Evolutionary conservation across 2,888 invertebrate species (phyloP), one percentile per base, ranked within the genome.

Genomic region (Eristalis pertinax): DNA sequence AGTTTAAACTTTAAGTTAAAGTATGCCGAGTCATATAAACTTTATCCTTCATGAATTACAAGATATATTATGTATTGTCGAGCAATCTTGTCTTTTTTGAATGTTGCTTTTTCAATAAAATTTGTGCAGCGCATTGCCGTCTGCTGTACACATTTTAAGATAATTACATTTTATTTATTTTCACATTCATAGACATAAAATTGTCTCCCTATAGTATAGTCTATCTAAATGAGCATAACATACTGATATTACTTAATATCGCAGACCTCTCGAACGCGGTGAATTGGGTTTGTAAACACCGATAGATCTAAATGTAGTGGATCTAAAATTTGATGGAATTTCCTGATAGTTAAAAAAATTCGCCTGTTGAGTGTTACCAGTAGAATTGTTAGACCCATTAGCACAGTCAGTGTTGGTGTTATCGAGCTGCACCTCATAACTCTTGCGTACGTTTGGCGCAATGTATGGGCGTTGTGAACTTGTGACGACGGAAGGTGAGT

Each of bases 401-500:
- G 50, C 50, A 19, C 50, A 50, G 7, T 89, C 90, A 32, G 8
- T 8, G 8, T 90, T 80, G n/a, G 75, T 64, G n/a, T 65, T 64
- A 60, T 73, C 84, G 0, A 77, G 22, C 38, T 84, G 69, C 7
- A 67, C 74, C 24, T 88, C 84, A 65, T 88, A 84, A 41, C 90
- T 90, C 83, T 91, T 92, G 19, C 92, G 91, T 64, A 92, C 63
- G 84, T 90, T 92, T 38, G 93, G 93, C 43, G 93, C 91, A 75
- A 92, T 90, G 80, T 92, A 92, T 24, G 93, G 92, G n/a, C 92
- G 91, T 82, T 92, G 92, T 10, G 84, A 84, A 89, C 92, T 92
- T 76, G 92, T 91, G 68, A 90, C 89, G 13, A 89, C 65, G 11
- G 35, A 4, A 50, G 38, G 19, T 15, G 50, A 41, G 19, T 41